Base-by-base conservation (phyloP, 2,113 vertebrate genomes). In the Xenopus laevis region DNA sequence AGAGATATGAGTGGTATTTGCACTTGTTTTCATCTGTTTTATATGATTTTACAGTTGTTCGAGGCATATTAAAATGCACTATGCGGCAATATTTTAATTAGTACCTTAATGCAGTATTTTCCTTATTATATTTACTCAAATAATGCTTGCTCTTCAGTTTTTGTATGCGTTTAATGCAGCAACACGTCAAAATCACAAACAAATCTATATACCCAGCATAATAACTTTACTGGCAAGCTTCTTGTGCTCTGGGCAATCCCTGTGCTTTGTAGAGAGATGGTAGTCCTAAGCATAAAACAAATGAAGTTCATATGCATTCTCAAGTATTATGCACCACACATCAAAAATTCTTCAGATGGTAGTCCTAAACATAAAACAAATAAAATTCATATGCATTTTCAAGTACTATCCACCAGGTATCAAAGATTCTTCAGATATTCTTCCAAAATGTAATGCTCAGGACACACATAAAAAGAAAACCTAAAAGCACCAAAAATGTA, bases 91-190 rank as follows among this genome's bases (percentile, higher is more conserved):
- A 64, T 77, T 70, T 64, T 76, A 76, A 76, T 76, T 62, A 76
- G 47, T n/a, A 57, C 65, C 66, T 76, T 70, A 76, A 64, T 77
- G 59, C 74, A 57, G 50, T 57, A 30, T 40, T 64, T 64, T 68
- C 47, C 62, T 77, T 70, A 77, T 77, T 68, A 69, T 77, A 64
- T 64, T 77, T 69, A 64, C 67, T 46, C 55, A 64, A 70, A 77
- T 70, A 77, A 62, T 77, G 74, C 60, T 77, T 53, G 59, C 66
- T 69, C 73, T 53, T 75, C 58, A 53, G 17, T 75, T 75, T 52
- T 69, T 47, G 52, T 13, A 50, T 12, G 13, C n/a, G 50, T 47
- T 53, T 45, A 70, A 69, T 69, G 47, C 18, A 64, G 50, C 20
- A 57, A 57, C 62, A 62, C n/a, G 44, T 27, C 47, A 59, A 62